Evolutionary conservation across 2,797 vertebrate genomes (phyloP).

Genomic region (Pseudochirops corinnae): DNA sequence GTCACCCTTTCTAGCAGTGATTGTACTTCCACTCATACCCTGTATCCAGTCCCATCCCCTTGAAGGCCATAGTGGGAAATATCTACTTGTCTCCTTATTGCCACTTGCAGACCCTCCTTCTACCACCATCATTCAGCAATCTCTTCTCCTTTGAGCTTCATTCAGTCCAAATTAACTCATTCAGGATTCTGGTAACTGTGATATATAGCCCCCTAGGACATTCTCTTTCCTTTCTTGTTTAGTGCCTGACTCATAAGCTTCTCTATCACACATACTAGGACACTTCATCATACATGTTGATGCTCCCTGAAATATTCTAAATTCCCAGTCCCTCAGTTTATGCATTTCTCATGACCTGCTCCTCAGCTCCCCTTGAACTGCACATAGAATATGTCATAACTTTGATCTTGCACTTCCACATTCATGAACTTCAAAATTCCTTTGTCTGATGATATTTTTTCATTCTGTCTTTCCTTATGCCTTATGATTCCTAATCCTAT

Average conservation of each 20-base stretch:
- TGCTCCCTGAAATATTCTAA: not conserved
- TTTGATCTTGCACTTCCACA: not conserved
- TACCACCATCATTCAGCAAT: not conserved
- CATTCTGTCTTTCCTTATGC: not conserved
- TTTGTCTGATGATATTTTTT: not conserved
- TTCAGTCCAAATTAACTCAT: not conserved
- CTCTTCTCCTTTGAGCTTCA: not conserved
- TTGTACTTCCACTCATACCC: not conserved
- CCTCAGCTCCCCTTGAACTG: not conserved
- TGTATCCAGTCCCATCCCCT: not conserved
- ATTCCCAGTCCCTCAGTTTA: not conserved
- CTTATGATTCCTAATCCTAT: not conserved
- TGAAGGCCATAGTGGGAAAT: not conserved
- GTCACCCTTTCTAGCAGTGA: not conserved
- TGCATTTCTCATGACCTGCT: not conserved
- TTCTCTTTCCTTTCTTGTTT: not conserved
- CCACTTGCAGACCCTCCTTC: not conserved
- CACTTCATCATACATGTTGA: not conserved
- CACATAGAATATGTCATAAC: not conserved
- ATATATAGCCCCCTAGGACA: not conserved
- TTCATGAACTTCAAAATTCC: not conserved
- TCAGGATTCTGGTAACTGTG: not conserved
- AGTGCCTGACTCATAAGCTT: not conserved
- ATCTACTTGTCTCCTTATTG: not conserved
- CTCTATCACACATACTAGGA: not conserved